Evolutionary conservation across 1,140 invertebrate genomes (phyloP).

Genomic region (Zaprionus nigranus): DNA sequence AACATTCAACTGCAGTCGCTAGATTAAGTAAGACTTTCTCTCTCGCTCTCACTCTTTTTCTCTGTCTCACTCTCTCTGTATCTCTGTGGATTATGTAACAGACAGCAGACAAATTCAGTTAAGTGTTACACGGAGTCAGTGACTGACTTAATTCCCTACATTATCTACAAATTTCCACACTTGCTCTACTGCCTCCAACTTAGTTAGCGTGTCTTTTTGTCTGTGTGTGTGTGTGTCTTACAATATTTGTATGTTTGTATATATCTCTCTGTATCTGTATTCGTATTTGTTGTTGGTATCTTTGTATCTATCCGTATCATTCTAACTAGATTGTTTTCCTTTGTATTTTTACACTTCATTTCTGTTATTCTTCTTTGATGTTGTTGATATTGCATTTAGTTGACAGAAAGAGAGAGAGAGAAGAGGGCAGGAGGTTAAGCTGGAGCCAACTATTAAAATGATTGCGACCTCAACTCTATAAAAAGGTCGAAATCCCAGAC

Average conservation of each 20-base stretch:
- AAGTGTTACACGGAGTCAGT: conserved; percentile 74
- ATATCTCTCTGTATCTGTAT: conserved; percentile 1
- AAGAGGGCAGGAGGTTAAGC: neutral
- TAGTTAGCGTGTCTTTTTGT: neutral
- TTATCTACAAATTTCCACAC: conserved; percentile 40
- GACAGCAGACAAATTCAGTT: conserved; percentile 71
- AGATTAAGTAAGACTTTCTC: conserved; percentile 74
- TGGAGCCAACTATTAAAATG: conserved; percentile 26
- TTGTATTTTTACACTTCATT: conserved; percentile 32
- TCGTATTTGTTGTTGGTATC: neutral
- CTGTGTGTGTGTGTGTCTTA: conserved; percentile 1
- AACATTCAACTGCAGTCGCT: conserved; percentile 53
- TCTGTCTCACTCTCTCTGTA: conserved; percentile 24
- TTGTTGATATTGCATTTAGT: conserved; percentile 24
- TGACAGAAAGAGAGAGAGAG: neutral
- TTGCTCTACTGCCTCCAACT: conserved; percentile 11
- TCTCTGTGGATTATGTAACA: conserved; percentile 46
- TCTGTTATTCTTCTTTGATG: conserved; percentile 20
- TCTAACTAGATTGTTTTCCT: conserved; percentile 40
- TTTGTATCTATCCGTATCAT: conserved; percentile 17
- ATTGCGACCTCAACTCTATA: conserved; percentile 27
- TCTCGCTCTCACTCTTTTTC: conserved; percentile 14
- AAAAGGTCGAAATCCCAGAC: conserved; percentile 24
- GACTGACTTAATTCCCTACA: conserved; percentile 81
- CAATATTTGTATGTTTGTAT: conserved; percentile 17